Evolutionary conservation across 2,113 vertebrate species (phyloP).

Genomic region (Dicaeum eximium): DNA sequence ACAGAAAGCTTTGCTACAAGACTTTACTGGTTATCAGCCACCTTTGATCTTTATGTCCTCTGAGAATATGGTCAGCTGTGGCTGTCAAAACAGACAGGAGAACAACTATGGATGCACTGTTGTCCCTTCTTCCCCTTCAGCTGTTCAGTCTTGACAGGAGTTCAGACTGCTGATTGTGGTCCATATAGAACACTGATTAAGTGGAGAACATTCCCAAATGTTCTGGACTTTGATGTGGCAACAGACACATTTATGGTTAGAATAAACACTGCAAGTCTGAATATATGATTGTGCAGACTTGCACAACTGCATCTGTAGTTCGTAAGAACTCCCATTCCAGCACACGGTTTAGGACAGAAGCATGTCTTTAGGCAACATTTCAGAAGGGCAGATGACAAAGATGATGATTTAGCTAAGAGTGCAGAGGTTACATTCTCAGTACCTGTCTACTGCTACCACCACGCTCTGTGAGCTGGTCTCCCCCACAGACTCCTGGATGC

Average conservation of each 20-base stretch:
- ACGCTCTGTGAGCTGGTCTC: conserved; percentile 98
- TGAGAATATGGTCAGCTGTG: not conserved
- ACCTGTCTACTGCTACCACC: conserved; percentile 97
- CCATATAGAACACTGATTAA: not conserved
- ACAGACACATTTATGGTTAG: not conserved
- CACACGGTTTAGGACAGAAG: not conserved
- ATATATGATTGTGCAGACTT: not conserved
- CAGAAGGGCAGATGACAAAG: not conserved
- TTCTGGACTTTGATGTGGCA: not conserved
- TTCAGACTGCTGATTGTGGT: not conserved
- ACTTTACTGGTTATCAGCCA: not conserved
- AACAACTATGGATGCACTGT: not conserved
- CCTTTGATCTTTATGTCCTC: not conserved
- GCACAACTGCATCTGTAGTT: not conserved
- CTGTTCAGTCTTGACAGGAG: not conserved
- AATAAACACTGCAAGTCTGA: not conserved
- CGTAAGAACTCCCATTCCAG: not conserved
- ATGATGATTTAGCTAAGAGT: accelerated
- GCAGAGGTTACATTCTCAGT: not conserved
- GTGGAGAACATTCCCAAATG: not conserved
- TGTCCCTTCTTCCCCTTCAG: not conserved
- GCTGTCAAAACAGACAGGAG: not conserved
- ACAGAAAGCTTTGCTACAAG: not conserved
- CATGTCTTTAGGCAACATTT: not conserved
- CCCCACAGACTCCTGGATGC: conserved; percentile 94